These are phyloP conservation scores for Spongilla lacustris DNA, from an alignment of 37 sponge, comb jelly and placozoan genomes.

Conservation along the genomic window DNA sequence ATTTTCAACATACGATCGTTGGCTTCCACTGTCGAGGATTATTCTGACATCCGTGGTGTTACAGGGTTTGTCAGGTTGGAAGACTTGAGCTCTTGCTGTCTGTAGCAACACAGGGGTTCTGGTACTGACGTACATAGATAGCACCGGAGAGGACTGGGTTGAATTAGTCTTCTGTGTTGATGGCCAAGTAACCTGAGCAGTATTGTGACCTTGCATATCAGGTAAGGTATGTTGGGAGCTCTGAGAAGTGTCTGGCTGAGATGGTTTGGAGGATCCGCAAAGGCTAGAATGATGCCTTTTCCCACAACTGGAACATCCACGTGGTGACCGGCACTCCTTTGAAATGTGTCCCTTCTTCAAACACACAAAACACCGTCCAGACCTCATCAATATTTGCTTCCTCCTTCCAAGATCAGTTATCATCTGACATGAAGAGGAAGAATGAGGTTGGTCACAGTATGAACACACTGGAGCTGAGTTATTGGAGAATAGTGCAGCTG, in stretches of 20 bases:
- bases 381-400: not conserved
- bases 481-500: not conserved
- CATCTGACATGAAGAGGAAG: not conserved
- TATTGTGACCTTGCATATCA: not conserved
- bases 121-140: constrained; percentile 1
- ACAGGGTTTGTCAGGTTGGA: constrained; percentile 2
- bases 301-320: not conserved
- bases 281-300: constrained; percentile 10
- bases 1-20: constrained; percentile 10
- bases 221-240: not conserved
- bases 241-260: not conserved
- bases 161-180: not conserved
- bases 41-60: not conserved
- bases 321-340: not conserved
- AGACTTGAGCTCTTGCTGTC: constrained; percentile 8
- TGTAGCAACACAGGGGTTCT: constrained; percentile 27
- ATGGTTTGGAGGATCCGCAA: not conserved
- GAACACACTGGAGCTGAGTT: not conserved
- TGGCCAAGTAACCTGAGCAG: not conserved
- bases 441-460: constrained; percentile 11
- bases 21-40: constrained; percentile 34
- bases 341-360: constrained; percentile 20
- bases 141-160: not conserved
- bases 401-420: not conserved
- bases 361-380: constrained; percentile 7